Evolutionary conservation across 2,888 invertebrate genomes (phyloP), one percentile per base, ranked within the genome.

Genomic region (Nomada goodeniana): DNA sequence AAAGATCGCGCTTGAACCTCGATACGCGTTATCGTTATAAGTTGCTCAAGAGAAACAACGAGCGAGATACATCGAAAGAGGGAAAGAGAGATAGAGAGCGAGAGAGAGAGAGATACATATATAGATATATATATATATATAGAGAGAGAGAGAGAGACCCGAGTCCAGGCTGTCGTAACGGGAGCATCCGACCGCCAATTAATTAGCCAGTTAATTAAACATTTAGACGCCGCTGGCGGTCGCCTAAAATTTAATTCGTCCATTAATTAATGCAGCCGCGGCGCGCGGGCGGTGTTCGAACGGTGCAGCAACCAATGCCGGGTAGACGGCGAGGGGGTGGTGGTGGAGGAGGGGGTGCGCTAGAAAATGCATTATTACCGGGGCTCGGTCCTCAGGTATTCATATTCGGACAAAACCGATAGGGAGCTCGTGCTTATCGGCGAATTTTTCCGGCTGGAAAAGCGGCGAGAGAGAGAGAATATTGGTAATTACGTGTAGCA

Each of bases 141-240:
- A 29, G 2, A 1, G n/a, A 2, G 18, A 18, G 5, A 13, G 23
- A 42, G 57, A n/a, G 42, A 47, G 26, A n/a, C 4, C 4, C 26
- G 10, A 15, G n/a, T 26, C 20, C 29, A 70, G 20, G 70, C 20
- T 47, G 63, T 42, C 61, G 80, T 73, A 73, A 79, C 80, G 63
- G 67, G 69, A 75, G 70, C 42, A 80, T 76, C 82, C 77, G 55
- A 69, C 76, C 69, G 72, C 77, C 81, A 76, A 82, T 82, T 82
- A 82, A 80, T 82, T 81, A 72, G 68, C 68, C 82, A 80, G 81
- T 81, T 83, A 83, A 83, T 83, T 83, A 83, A 82, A 83, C 83
- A 83, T 81, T 82, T 82, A 81, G 82, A 82, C 76, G 82, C 69
- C 81, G 76, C 67, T 76, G 81, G 81, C 72, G 82, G 74, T 76